phyloP scores from a whole-genome alignment of 1,140 invertebrate species.

The Hylyphantes graminicola region DNA sequence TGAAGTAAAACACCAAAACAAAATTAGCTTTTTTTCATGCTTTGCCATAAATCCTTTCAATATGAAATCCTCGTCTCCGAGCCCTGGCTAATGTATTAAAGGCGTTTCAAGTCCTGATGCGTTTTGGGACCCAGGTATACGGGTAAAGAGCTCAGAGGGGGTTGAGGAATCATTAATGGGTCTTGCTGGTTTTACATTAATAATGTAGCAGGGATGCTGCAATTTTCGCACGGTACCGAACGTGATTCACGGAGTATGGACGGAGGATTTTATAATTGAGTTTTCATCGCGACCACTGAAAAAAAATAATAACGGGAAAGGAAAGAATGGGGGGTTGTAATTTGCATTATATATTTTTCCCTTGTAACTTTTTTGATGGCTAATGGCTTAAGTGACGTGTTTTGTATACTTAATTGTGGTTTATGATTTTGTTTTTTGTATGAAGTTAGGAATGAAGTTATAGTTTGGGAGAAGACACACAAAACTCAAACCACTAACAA shows the following conservation, averaged over 20 bases:
- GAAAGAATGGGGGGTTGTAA: neutral
- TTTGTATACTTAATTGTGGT: too few relatives aligned
- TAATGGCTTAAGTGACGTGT: too few relatives aligned
- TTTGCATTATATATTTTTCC: constrained; percentile 24
- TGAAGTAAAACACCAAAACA: too few relatives aligned
- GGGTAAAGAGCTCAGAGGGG: neutral
- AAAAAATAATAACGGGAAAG: neutral
- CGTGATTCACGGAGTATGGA: constrained; percentile 12
- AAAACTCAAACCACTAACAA: too few relatives aligned
- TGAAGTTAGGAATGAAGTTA: too few relatives aligned
- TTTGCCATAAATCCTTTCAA: neutral
- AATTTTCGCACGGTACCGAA: constrained; percentile 24
- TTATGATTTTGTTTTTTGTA: too few relatives aligned
- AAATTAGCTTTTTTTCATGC: too few relatives aligned
- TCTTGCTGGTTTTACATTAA: constrained; percentile 22
- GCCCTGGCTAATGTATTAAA: constrained; percentile 16
- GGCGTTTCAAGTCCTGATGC: constrained; percentile 26
- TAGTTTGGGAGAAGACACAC: too few relatives aligned
- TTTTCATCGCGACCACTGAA: neutral
- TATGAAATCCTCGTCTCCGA: constrained; percentile 27
- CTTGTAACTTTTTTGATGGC: too few relatives aligned
- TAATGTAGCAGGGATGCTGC: constrained; percentile 24
- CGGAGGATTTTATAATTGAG: constrained; percentile 27
- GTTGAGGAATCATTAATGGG: constrained; percentile 8
- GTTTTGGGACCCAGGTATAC: constrained; percentile 8